A percentile compares a stretch with the other conserved stretches of the same genome.
phyloP scores from a whole-genome alignment of 2,888 invertebrate genomes.

The Crocallis elinguaria region DNA sequence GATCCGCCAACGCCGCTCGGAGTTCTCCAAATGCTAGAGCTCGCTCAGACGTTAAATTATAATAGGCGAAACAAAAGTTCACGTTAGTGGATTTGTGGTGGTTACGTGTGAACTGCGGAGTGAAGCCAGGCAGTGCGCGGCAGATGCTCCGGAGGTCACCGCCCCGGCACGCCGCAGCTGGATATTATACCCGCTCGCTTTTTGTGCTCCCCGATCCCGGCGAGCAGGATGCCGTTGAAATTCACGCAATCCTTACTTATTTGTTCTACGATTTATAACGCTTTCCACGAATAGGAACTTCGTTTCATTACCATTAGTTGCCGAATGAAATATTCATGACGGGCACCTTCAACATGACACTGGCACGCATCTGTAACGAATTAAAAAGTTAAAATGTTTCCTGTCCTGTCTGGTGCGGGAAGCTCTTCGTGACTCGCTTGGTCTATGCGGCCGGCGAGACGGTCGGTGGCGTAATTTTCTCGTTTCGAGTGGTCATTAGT shows the following conservation, averaged over 20 bases:
- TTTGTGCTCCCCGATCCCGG: constrained; percentile 53
- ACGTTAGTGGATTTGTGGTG: constrained; percentile 56
- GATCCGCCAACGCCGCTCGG: constrained; percentile 27
- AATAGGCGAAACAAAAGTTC: constrained; percentile 36
- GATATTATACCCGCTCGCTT: constrained; percentile 64
- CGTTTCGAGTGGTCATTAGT: constrained; percentile 81
- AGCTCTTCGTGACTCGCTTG: constrained; percentile 72
- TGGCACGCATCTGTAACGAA: constrained; percentile 43
- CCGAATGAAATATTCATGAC: constrained; percentile 22
- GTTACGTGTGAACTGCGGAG: constrained; percentile 64
- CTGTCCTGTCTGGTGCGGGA: constrained; percentile 46
- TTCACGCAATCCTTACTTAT: constrained; percentile 41
- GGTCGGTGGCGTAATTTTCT: constrained; percentile 71
- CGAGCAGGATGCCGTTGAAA: constrained; percentile 50
- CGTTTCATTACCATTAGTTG: constrained; percentile 23
- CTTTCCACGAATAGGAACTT: constrained; percentile 28
- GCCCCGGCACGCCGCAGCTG: constrained; percentile 71
- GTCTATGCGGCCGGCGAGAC: constrained; percentile 61
- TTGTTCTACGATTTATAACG: constrained; percentile 40
- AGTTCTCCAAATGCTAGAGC: constrained; percentile 14
- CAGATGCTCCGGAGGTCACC: constrained; percentile 76
- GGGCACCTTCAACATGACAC: constrained; percentile 17
- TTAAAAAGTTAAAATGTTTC: constrained; percentile 51
- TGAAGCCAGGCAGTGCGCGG: constrained; percentile 59
- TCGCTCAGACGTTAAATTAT: constrained; percentile 20